Evolutionary conservation across 2,888 invertebrate genomes (phyloP).

Genomic region (Caenorhabditis japonica): DNA sequence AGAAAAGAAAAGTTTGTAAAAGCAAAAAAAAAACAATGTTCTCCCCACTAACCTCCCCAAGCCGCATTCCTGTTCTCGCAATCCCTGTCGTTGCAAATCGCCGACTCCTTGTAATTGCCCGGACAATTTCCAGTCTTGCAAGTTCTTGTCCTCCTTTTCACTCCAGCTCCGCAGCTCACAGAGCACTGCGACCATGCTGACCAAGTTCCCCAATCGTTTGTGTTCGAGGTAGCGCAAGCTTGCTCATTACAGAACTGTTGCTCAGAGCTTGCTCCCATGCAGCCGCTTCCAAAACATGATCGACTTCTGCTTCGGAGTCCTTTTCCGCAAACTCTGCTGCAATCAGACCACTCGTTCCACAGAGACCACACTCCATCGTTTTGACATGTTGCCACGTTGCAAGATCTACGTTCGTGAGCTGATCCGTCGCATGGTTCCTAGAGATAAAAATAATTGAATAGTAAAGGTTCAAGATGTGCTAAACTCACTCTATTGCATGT

Average conservation of each 20-base stretch:
- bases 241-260: constrained; percentile 76
- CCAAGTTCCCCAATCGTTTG: constrained; percentile 64
- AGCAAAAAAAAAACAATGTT: no score
- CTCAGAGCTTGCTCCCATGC: constrained; percentile 70
- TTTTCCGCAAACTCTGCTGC: constrained; percentile 71
- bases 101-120: constrained; percentile 71
- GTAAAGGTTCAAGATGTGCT: background rate
- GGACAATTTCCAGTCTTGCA: constrained; percentile 73
- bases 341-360: constrained; percentile 73
- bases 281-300: constrained; percentile 67
- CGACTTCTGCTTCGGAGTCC: constrained; percentile 72
- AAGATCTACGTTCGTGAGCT: constrained; percentile 73
- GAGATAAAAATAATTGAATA: constrained; percentile 1
- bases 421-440: constrained; percentile 76
- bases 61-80: constrained; percentile 72
- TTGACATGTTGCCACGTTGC: constrained; percentile 70
- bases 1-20: no score
- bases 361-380: constrained; percentile 56
- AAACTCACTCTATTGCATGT: constrained; percentile 65
- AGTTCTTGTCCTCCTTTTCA: constrained; percentile 71
- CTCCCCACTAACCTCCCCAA: constrained; percentile 74
- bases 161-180: constrained; percentile 74
- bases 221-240: constrained; percentile 60
- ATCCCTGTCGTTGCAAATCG: constrained; percentile 71
- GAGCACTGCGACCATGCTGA: constrained; percentile 65